Conservation (phyloP, 1,140 invertebrate genomes). For the Pseudomyrmex flavicornis region DNA sequence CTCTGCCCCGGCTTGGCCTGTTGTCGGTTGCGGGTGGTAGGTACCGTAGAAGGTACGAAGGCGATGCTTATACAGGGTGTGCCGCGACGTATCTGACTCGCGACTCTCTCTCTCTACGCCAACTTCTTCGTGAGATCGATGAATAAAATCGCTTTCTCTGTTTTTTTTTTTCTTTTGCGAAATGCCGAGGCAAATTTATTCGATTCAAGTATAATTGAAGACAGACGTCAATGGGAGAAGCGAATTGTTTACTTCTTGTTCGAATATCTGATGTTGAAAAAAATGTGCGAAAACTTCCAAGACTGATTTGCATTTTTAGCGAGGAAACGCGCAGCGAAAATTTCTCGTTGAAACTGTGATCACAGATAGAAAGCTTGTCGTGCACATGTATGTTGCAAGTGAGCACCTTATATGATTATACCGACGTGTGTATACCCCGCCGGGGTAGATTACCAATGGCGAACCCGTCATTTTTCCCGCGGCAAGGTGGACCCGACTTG, state of each 20-base stretch:
- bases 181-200: too few relatives aligned
- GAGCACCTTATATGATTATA: conserved; percentile 28
- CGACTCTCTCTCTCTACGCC: not conserved
- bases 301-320: not conserved
- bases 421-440: not conserved
- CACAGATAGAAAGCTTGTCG: conserved; percentile 11
- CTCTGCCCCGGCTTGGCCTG: conserved; percentile 67
- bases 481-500: conserved; percentile 52
- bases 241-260: too few relatives aligned
- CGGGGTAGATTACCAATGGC: conserved; percentile 60
- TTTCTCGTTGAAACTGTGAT: not conserved
- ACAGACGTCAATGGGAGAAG: too few relatives aligned
- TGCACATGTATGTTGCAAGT: not conserved
- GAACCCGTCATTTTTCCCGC: conserved; percentile 59
- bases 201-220: too few relatives aligned
- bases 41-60: conserved; percentile 54
- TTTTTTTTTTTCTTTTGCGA: not conserved
- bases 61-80: conserved; percentile 58
- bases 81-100: conserved; percentile 23
- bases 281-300: too few relatives aligned
- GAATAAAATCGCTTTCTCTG: too few relatives aligned
- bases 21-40: conserved; percentile 73
- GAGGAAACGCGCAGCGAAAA: not conserved
- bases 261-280: too few relatives aligned
- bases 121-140: too few relatives aligned